Evolutionary conservation across 1,140 invertebrate species (phyloP), one percentile per base, ranked within the genome.

Genomic region (Gonioctena quinquepunctata): DNA sequence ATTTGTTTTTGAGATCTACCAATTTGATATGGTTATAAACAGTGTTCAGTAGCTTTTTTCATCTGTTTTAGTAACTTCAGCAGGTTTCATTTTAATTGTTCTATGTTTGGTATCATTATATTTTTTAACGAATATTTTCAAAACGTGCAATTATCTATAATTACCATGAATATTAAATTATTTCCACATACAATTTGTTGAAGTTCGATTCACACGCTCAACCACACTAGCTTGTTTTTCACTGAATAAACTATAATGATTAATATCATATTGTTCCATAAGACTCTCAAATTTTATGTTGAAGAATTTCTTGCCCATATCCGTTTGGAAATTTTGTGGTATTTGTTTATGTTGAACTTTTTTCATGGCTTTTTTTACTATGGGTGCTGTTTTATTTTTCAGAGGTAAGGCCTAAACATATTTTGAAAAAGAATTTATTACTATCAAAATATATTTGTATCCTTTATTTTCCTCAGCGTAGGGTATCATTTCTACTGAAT

Each of bases 361-460:
- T 50, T 69, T 23, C 60, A 79, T 72, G 7, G 63, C 69, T 27
- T 60, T 28, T 1, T 70, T 22, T 5, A 81, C 71, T 52, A 72
- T 66, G 0, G 19, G 18, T 7, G 26, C 27, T 33, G 66, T 67
- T 74, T 80, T 79, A 3, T 27, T 71, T 68, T 78, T 81, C 11
- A 81, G 6, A 11, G 78, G 72, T 19, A 68, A 22, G 25, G 66
- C 70, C 69, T 67, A 81, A 2, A 71, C 74, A 62, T 64, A 79
- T 65, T 80, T 79, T 7, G 70, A 71, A 73, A 81, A 80, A 56
- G 70, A 69, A 71, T 79, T 73, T 11, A 80, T 81, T 3, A 78
- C 70, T 7, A 70, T 65, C 16, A 81, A 67, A 16, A 81, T 77
- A 57, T 80, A 81, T 57, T 71, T 68, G 59, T 66, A 69, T 6